These are phyloP conservation scores for Anthopleura xanthogrammica DNA, from an alignment of 92 coral and sea anemone species.

Conservation along the genomic window DNA sequence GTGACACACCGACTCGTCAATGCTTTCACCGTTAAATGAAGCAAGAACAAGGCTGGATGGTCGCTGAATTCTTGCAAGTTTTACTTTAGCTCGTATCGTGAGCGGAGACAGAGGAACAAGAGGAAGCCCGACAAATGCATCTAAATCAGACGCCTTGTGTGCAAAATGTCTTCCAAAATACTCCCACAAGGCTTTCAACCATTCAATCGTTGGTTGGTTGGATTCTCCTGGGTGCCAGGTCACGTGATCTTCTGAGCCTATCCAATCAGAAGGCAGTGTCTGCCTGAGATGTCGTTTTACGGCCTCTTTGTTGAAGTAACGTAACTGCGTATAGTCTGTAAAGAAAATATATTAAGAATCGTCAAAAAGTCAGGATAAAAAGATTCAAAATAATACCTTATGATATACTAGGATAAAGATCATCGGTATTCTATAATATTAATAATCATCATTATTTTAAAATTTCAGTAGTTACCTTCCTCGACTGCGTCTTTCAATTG, in stretches of 20 bases:
- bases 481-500: conserved; percentile 38
- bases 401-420: too few relatives aligned
- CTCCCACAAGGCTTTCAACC: conserved; percentile 78
- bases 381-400: too few relatives aligned
- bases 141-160: conserved; percentile 4
- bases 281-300: conserved; percentile 44
- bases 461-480: conserved; percentile 22
- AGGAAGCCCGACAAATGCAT: conserved; percentile 51
- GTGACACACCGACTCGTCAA: conserved; percentile 20
- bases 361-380: neutral
- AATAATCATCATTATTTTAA: neutral
- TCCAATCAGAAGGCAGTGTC: conserved; percentile 60
- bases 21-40: conserved; percentile 19
- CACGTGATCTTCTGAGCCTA: conserved; percentile 25
- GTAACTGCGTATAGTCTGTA: conserved; percentile 61
- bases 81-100: neutral
- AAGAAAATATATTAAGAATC: neutral
- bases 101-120: conserved; percentile 51
- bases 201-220: conserved; percentile 60
- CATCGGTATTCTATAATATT: neutral
- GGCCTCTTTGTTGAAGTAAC: conserved; percentile 43
- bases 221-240: conserved; percentile 56
- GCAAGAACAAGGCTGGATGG: conserved; percentile 43
- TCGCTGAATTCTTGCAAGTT: conserved; percentile 39
- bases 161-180: conserved; percentile 58